These are phyloP conservation scores for Lasioglossum lativentre DNA, from an alignment of 2,888 invertebrate species.

Conservation along the genomic window DNA sequence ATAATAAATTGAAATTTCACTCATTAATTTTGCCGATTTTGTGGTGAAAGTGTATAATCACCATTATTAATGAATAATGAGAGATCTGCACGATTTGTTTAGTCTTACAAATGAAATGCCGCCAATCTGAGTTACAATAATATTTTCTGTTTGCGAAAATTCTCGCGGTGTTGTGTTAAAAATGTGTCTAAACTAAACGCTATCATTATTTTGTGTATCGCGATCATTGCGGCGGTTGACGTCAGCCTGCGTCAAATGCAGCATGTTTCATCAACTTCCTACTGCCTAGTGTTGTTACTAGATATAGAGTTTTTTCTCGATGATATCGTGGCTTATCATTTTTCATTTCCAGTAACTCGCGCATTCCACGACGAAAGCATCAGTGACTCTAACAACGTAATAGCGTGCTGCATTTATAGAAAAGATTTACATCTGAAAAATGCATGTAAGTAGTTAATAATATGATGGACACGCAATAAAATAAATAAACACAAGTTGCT, in stretches of 20 bases:
- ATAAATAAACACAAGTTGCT: no score
- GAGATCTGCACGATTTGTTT: no score
- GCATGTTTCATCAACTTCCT: conserved; percentile 38
- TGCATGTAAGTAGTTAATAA: neutral
- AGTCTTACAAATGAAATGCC: neutral
- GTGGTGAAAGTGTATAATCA: neutral
- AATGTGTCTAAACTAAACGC: neutral
- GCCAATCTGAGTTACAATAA: conserved; percentile 9
- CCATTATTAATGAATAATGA: neutral
- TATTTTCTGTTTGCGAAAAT: conserved; percentile 11
- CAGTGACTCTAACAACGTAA: neutral
- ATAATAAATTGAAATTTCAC: neutral
- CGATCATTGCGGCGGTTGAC: conserved; percentile 22
- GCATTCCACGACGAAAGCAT: neutral
- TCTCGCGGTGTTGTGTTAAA: neutral
- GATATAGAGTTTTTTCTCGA: conserved; percentile 26
- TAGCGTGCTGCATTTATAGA: neutral
- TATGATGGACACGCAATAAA: no score
- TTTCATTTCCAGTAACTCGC: neutral
- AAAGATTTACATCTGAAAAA: neutral
- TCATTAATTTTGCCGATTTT: no score
- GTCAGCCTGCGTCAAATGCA: conserved; percentile 17
- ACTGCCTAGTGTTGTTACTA: conserved; percentile 18
- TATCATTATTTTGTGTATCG: conserved; percentile 31
- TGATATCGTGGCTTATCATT: conserved; percentile 26